Percentiles rank a stretch among this genome's conserved stretches.
phyloP scores from a whole-genome alignment of 2,113 vertebrate genomes.

The Gadus chalcogrammus region DNA sequence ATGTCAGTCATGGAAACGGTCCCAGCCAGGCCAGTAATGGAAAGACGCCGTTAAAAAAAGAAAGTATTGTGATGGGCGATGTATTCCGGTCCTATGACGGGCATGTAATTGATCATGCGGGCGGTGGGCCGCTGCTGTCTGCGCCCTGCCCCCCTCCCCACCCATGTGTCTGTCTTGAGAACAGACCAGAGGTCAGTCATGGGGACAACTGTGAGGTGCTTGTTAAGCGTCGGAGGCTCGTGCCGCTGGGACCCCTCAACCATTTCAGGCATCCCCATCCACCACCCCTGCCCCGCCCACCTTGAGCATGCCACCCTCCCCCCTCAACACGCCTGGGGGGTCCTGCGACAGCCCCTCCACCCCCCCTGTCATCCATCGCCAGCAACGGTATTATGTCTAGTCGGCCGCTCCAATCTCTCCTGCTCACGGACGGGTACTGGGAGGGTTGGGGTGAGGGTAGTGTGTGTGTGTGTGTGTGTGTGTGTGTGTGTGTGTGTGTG shows the following conservation, averaged over 20 bases:
- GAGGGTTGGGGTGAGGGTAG: too few relatives aligned
- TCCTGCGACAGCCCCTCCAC: conserved; percentile 32
- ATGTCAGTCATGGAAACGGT: too few relatives aligned
- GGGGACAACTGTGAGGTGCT: conserved; percentile 72
- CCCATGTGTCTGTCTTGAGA: conserved; percentile 58
- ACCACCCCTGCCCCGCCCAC: conserved; percentile 32
- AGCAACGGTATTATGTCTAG: conserved; percentile 68
- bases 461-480: too few relatives aligned
- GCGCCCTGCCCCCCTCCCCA: conserved; percentile 16
- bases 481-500: too few relatives aligned
- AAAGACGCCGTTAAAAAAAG: conserved; percentile 33
- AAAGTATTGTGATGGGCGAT: conserved; percentile 21
- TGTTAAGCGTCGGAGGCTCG: conserved; percentile 74
- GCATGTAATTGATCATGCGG: conserved; percentile 55
- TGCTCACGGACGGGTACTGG: background rate
- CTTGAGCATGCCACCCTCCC: background rate
- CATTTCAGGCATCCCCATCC: conserved; percentile 65
- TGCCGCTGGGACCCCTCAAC: conserved; percentile 68
- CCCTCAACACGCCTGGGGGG: conserved; percentile 55
- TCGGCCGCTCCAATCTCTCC: conserved; percentile 24
- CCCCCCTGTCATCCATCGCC: conserved; percentile 49
- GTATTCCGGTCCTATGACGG: conserved; percentile 50
- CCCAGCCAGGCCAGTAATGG: conserved; percentile 32
- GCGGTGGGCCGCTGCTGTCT: conserved; percentile 41
- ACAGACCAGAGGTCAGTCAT: conserved; percentile 64